A percentile compares a stretch with the other conserved stretches of the same genome.
phyloP scores from a whole-genome alignment of 2,888 invertebrate genomes.

The Rotaria magnacalcarata region DNA sequence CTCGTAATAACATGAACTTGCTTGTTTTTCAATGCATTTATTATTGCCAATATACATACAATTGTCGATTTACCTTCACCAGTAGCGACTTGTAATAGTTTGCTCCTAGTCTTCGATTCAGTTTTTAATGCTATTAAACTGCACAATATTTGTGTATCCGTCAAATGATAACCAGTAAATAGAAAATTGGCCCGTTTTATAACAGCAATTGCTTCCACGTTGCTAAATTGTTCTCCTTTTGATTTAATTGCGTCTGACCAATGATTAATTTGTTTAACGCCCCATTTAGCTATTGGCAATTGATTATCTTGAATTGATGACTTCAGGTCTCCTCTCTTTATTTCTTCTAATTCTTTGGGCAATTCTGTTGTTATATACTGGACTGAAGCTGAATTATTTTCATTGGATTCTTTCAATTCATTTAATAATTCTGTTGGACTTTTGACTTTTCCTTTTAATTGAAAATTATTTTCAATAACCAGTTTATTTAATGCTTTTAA shows the following conservation, averaged over 20 bases:
- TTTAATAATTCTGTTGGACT: background rate
- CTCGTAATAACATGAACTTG: constrained; percentile 47
- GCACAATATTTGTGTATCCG: constrained; percentile 37
- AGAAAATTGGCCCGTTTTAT: constrained; percentile 37
- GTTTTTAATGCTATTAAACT: constrained; percentile 36
- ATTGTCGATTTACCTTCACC: constrained; percentile 52
- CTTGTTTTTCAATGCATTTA: constrained; percentile 49
- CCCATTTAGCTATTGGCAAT: constrained; percentile 33
- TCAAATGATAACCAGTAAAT: constrained; percentile 8
- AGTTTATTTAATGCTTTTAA: background rate
- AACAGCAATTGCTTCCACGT: constrained; percentile 37
- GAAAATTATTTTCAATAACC: constrained; percentile 35
- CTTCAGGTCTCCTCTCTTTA: background rate
- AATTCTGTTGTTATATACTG: constrained; percentile 21
- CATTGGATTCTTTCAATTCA: background rate
- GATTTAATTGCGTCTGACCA: constrained; percentile 15
- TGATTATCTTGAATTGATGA: background rate
- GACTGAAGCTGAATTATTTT: background rate
- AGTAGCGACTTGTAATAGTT: constrained; percentile 55
- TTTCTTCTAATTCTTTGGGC: background rate
- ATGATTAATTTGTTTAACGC: background rate
- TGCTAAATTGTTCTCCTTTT: background rate
- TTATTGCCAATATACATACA: constrained; percentile 52
- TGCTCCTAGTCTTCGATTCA: constrained; percentile 41
- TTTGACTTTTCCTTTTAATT: constrained; percentile 34